A percentile compares a stretch with the other conserved stretches of the same genome.
phyloP scores from a whole-genome alignment of 2,113 vertebrate genomes.

The Tragulus kanchil region DNA sequence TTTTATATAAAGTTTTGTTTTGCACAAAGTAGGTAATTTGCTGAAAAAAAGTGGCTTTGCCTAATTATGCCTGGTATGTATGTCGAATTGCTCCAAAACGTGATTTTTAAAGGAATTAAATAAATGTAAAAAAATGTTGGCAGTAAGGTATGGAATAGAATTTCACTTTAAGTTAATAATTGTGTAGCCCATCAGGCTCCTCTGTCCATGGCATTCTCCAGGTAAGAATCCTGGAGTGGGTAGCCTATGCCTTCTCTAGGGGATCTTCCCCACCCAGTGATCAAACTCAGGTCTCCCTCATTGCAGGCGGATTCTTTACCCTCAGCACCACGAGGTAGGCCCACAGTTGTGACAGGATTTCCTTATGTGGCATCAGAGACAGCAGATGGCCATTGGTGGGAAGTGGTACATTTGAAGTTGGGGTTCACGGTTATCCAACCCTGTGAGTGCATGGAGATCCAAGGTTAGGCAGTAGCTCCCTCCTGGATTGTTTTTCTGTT shows the following conservation, averaged over 20 bases:
- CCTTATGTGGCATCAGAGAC: background rate
- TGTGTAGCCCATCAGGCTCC: background rate
- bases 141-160: background rate
- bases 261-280: background rate
- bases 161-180: background rate
- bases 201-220: background rate
- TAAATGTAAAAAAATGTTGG: background rate
- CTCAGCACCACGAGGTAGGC: background rate
- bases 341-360: background rate
- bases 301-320: background rate
- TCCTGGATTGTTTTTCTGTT: constrained; percentile 29
- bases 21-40: constrained; percentile 2
- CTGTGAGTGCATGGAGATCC: background rate
- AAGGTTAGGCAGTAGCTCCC: background rate
- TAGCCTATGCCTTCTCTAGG: background rate
- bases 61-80: background rate
- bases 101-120: constrained; percentile 43
- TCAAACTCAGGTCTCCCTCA: background rate
- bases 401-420: background rate
- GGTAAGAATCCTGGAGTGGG: background rate
- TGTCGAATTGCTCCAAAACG: background rate
- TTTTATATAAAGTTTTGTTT: constrained; percentile 37
- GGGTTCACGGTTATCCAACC: background rate
- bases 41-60: background rate
- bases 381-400: background rate